phyloP scores from a whole-genome alignment of 2,113 vertebrate genomes.

The Todiramphus saurophagus region DNA sequence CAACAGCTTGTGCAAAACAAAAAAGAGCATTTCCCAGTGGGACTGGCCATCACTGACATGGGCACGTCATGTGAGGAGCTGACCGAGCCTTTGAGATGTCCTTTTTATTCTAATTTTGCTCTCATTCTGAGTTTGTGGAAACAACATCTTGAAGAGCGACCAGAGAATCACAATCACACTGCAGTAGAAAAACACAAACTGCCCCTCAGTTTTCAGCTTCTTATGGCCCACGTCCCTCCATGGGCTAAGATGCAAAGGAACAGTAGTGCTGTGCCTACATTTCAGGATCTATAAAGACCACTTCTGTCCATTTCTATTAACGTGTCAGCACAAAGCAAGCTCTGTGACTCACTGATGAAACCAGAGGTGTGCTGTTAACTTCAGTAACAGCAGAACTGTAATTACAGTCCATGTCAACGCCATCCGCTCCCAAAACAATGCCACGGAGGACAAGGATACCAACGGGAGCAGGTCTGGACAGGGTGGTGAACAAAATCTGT shows the following conservation, averaged over 20 bases:
- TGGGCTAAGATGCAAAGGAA: neutral
- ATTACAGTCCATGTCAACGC: rapidly evolving
- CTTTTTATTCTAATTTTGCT: neutral
- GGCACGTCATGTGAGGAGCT: neutral
- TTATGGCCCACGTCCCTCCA: neutral
- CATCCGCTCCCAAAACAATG: rapidly evolving
- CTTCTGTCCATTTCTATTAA: neutral
- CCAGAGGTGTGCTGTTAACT: neutral
- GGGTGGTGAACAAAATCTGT: neutral
- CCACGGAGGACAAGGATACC: neutral
- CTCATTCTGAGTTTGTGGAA: neutral
- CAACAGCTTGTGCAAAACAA: neutral
- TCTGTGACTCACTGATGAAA: neutral
- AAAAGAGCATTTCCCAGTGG: neutral
- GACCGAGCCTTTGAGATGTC: neutral
- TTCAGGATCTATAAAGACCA: neutral
- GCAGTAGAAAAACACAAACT: neutral
- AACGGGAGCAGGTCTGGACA: neutral
- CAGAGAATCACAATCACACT: neutral
- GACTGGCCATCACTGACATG: neutral
- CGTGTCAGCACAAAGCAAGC: neutral
- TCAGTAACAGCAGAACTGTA: neutral
- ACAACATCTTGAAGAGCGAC: neutral
- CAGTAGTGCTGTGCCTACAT: neutral
- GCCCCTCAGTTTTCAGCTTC: neutral